Evolutionary conservation across 2,888 invertebrate genomes (phyloP).

Genomic region (Acanthosepion esculentum): DNA sequence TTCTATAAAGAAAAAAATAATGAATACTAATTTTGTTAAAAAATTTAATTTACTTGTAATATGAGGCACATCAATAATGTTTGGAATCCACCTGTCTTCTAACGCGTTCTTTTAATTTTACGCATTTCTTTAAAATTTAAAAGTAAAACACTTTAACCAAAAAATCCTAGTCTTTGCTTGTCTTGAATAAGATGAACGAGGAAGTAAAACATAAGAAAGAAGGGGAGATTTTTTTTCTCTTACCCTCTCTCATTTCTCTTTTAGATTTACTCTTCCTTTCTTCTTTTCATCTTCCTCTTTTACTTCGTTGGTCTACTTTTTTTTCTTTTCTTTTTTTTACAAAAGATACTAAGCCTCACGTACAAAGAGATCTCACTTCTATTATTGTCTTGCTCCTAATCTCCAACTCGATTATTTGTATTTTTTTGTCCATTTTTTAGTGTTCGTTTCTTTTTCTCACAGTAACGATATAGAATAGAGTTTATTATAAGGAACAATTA

Average conservation of each 20-base stretch:
- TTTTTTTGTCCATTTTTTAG: not conserved
- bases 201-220: not conserved
- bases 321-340: not conserved
- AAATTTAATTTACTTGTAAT: no score
- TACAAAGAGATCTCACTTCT: not conserved
- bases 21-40: no score
- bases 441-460: no score
- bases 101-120: not conserved
- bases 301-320: not conserved
- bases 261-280: not conserved
- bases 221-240: not conserved
- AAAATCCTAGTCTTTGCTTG: not conserved
- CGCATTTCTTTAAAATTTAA: not conserved
- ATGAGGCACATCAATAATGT: no score
- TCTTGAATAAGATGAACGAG: no score
- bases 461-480: no score
- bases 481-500: no score
- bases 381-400: not conserved
- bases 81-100: no score
- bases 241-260: not conserved
- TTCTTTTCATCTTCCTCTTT: not conserved
- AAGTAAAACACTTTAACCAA: not conserved
- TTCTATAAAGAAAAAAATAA: no score
- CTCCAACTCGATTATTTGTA: not conserved
- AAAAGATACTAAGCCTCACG: not conserved